Evolutionary conservation across 2,888 invertebrate genomes (phyloP).

Genomic region (Meteorus cinctellus): DNA sequence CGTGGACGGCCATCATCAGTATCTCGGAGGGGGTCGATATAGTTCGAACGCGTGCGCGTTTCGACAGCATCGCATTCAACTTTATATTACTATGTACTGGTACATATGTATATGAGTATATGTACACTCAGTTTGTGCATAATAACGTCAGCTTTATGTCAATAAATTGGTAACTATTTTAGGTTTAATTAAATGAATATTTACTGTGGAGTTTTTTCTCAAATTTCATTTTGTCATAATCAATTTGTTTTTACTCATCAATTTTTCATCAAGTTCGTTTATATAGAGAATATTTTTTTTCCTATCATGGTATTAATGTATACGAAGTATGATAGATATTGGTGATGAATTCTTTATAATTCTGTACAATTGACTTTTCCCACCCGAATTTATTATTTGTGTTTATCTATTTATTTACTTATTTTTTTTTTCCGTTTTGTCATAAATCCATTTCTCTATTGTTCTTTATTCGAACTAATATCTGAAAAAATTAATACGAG

Average conservation of each 20-base stretch:
- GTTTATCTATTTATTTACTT: no score
- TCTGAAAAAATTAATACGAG: no score
- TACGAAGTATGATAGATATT: no score
- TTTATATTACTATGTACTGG: not conserved
- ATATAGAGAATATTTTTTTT: not conserved
- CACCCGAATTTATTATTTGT: no score
- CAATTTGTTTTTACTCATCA: not conserved
- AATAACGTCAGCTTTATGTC: not conserved
- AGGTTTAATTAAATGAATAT: not conserved
- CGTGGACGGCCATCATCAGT: slow-evolving; percentile 33
- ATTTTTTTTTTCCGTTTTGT: no score
- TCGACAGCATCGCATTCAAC: slow-evolving; percentile 42
- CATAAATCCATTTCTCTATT: no score
- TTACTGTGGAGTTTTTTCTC: no score
- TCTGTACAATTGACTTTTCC: no score
- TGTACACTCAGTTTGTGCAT: not conserved
- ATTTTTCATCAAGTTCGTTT: not conserved
- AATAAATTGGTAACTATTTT: not conserved
- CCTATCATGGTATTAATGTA: no score
- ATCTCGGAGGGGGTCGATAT: slow-evolving; percentile 57
- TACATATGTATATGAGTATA: not conserved
- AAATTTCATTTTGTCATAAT: no score
- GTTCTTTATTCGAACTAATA: no score
- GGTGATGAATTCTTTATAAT: no score
- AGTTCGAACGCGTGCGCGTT: slow-evolving; percentile 60